phyloP scores from a whole-genome alignment of 2,888 invertebrate species.

The Diabrotica balteata region DNA sequence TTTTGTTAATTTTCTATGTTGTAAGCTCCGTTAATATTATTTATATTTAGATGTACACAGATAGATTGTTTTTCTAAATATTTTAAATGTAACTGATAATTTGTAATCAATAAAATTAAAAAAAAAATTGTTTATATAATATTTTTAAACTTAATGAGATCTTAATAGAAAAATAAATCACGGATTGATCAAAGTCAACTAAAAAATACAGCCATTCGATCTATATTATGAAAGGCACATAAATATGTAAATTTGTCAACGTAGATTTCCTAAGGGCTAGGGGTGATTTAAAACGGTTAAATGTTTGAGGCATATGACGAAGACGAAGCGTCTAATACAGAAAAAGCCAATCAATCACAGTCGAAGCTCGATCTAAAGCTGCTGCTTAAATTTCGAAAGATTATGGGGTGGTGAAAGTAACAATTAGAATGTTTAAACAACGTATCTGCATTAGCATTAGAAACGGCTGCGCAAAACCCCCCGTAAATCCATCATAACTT shows the following conservation, averaged over 20 bases:
- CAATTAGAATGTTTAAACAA: slow-evolving; percentile 61
- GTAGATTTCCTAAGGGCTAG: slow-evolving; percentile 22
- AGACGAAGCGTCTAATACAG: slow-evolving; percentile 38
- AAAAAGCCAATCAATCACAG: slow-evolving; percentile 39
- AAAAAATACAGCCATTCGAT: slow-evolving; percentile 4
- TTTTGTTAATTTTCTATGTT: no score
- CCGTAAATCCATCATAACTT: slow-evolving; percentile 56
- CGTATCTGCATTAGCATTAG: slow-evolving; percentile 55
- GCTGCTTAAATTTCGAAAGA: slow-evolving; percentile 34
- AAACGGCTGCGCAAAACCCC: slow-evolving; percentile 22
- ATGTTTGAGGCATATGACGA: slow-evolving; percentile 41
- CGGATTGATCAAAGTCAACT: slow-evolving; percentile 29
- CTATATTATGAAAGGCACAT: slow-evolving; percentile 34
- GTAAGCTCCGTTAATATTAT: no score
- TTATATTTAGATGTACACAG: no score
- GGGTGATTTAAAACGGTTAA: slow-evolving; percentile 28
- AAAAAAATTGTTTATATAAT: no score
- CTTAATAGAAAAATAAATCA: not conserved
- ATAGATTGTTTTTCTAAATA: no score
- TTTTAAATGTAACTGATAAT: no score
- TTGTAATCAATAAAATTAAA: no score
- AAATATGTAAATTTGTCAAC: slow-evolving; percentile 38
- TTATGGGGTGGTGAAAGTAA: slow-evolving; percentile 50
- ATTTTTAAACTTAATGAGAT: no score
- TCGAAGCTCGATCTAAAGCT: slow-evolving; percentile 28